Evolutionary conservation across 2,888 invertebrate species (phyloP).

Genomic region (Catotricha subobsoleta): DNA sequence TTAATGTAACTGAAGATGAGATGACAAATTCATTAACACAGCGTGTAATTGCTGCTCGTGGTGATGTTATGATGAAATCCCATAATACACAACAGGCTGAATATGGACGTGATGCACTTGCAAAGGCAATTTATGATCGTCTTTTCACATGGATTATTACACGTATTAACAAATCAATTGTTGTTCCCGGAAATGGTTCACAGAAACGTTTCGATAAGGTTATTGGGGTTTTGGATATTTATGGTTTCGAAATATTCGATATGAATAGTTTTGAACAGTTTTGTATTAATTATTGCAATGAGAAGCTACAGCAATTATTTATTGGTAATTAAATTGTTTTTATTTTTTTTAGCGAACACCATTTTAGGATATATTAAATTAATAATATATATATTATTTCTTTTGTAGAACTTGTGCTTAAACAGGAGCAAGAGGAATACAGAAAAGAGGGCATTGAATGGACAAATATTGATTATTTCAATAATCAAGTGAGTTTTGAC

Average conservation of each 20-base stretch:
- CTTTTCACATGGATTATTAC: conserved; percentile 89
- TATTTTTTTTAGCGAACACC: not conserved
- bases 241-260: conserved; percentile 97
- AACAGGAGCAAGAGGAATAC: conserved; percentile 98
- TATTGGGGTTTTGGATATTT: conserved; percentile 86
- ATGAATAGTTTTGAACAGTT: conserved; percentile 96
- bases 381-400: conserved; percentile 8
- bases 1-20: conserved; percentile 45
- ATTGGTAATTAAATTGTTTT: conserved; percentile 44
- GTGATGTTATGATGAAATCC: conserved; percentile 78
- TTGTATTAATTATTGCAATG: conserved; percentile 98
- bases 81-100: conserved; percentile 72
- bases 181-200: conserved; percentile 39
- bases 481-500: conserved; percentile 54
- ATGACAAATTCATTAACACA: conserved; percentile 63
- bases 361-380: not conserved
- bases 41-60: conserved; percentile 82
- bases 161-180: conserved; percentile 79
- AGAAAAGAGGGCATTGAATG: conserved; percentile 87
- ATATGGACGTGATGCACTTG: conserved; percentile 79
- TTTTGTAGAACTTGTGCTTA: conserved; percentile 72
- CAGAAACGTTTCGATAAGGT: conserved; percentile 25
- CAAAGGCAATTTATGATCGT: conserved; percentile 90
- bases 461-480: conserved; percentile 90
- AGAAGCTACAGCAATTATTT: conserved; percentile 93